Conservation (phyloP, 2,113 vertebrate genomes). For the Serilophus lunatus region DNA sequence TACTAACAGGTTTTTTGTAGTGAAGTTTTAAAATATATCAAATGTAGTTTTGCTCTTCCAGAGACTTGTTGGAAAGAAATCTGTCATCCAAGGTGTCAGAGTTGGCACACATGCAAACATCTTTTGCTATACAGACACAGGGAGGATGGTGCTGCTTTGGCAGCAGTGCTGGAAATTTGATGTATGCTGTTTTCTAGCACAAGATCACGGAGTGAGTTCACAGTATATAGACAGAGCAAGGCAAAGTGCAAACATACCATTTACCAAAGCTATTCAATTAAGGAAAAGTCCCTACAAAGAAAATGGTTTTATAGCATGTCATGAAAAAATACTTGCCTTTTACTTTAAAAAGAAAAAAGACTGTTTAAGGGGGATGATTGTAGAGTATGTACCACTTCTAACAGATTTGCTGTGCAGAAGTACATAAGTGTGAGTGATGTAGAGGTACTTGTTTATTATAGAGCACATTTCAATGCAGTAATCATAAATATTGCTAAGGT, state of each 20-base stretch:
- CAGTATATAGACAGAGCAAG: not conserved
- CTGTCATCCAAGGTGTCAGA: not conserved
- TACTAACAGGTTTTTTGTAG: not conserved
- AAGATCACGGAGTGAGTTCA: not conserved
- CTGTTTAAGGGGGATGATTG: constrained; percentile 65
- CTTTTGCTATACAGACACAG: not conserved
- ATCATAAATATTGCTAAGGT: constrained; percentile 86
- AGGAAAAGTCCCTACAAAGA: constrained; percentile 59
- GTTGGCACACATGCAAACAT: not conserved
- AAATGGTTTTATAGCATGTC: constrained; percentile 47
- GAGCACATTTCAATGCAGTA: constrained; percentile 87
- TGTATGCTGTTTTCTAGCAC: not conserved
- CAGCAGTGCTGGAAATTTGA: not conserved
- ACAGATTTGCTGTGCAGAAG: constrained; percentile 73
- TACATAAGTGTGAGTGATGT: constrained; percentile 80
- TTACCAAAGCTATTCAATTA: constrained; percentile 67
- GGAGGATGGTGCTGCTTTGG: not conserved
- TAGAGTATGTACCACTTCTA: constrained; percentile 66
- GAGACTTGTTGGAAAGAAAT: not conserved
- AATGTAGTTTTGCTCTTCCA: not conserved
- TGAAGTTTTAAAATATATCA: not conserved
- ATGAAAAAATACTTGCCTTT: constrained; percentile 65
- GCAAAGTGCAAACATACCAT: not conserved
- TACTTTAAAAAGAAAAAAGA: constrained; percentile 61
- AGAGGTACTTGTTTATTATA: constrained; percentile 86